phyloP scores from a whole-genome alignment of 2,113 vertebrate species.

The Neotoma lepida region DNA sequence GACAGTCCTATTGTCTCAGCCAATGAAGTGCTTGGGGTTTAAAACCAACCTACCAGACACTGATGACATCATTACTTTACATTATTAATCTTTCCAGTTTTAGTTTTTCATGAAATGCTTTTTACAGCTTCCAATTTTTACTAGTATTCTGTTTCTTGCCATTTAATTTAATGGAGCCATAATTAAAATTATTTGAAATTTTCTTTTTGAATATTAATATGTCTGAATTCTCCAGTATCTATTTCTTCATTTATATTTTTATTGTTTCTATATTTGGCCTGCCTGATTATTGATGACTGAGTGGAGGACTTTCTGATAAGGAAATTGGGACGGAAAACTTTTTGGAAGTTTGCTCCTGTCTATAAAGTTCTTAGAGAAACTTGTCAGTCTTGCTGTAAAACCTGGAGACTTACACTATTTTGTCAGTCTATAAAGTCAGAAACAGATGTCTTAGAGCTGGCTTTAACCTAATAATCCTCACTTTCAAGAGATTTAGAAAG shows the following conservation, averaged over 20 bases:
- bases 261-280: neutral
- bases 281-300: neutral
- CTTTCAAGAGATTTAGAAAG: neutral
- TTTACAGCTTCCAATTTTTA: neutral
- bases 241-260: neutral
- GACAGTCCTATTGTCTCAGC: neutral
- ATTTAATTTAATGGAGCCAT: neutral
- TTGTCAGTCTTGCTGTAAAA: neutral
- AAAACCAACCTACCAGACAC: neutral
- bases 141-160: neutral
- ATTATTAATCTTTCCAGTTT: neutral
- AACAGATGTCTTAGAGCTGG: neutral
- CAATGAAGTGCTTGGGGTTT: neutral
- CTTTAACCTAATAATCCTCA: neutral
- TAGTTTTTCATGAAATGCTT: neutral
- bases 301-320: neutral
- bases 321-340: no score
- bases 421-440: neutral
- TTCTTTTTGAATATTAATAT: neutral
- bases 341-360: no score
- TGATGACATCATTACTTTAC: neutral
- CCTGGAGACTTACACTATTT: rapidly evolving
- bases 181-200: neutral
- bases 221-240: neutral
- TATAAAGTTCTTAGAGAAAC: neutral